These are phyloP conservation scores for Phyllotis vaccarum DNA, from an alignment of 2,797 vertebrate genomes.

Conservation along the genomic window DNA sequence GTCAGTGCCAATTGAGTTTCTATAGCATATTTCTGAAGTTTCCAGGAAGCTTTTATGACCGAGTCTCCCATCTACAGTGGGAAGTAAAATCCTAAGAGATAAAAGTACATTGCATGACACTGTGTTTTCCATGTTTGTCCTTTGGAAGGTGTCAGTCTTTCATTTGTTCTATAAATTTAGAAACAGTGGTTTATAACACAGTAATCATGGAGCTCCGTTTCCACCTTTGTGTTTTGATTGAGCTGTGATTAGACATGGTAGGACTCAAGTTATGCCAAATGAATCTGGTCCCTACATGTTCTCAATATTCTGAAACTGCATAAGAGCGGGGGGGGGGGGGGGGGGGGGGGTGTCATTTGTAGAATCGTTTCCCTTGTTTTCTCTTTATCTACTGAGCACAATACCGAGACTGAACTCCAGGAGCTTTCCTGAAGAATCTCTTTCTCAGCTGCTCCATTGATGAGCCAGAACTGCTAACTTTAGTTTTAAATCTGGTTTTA, in stretches of 20 bases:
- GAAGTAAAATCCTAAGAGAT: no score
- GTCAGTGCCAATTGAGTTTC: no score
- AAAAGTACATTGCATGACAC: no score
- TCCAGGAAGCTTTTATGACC: no score
- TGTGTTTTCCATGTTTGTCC: no score
- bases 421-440: background rate
- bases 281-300: background rate
- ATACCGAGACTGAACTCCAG: background rate
- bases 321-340: no score
- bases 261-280: background rate
- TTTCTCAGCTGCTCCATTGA: background rate
- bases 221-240: background rate
- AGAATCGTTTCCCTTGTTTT: background rate
- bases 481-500: no score
- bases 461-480: no score
- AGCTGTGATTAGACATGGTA: background rate
- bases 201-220: background rate
- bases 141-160: background rate
- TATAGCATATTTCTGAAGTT: no score
- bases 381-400: background rate
- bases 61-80: no score
- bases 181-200: background rate
- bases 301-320: background rate
- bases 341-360: background rate
- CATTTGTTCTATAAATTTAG: background rate